Evolutionary conservation across 2,113 vertebrate species (phyloP), one percentile per base, ranked within the genome.

Genomic region (Pterophyllum scalare): DNA sequence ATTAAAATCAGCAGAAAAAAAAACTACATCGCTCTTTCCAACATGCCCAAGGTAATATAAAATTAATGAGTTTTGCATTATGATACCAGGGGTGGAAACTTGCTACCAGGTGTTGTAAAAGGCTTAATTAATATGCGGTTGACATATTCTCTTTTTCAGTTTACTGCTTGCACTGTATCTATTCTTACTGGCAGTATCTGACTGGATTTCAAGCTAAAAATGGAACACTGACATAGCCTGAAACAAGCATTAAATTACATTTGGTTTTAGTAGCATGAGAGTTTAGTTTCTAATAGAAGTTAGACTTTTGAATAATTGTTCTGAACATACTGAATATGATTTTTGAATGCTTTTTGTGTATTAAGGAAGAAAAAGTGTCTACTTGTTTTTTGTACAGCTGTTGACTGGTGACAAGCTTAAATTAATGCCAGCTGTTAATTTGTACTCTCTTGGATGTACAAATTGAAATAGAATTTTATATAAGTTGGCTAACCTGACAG

Each of bases 21-120:
- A 28, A 88, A 94, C 43, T 95, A 97, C 87, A 95, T 93, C 79
- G 88, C 96, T 83, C 95, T 99, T 80, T 99, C 98, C 87, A 99
- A 99, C 95, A 99, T 99, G 98, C 97, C 97, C 61, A 96, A 96
- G 98, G 98, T 99, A 90, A 26, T 56, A 24, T 76, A 96, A 82
- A 24, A 77, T 67, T 7, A 17, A 15, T 54, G 12, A 38, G 43
- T 61, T 77, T 40, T 58, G 14, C 15, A 6, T 3, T 60, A 75
- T 54, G 56, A 17, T 24, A 56, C 56, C 2, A 57, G 12, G 59
- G 57, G 26, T 57, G 57, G 10, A 86, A 79, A 67, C 38, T 72
- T 54, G 28, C 7, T 31, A 58, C 49, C 15, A 3, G 1, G 9
- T n/a, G 11, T 78, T 14, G 22, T 72, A 17, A 57, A 43, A 60